Percentiles rank a stretch among this genome's conserved stretches.
Evolutionary conservation across 1,140 invertebrate genomes (phyloP).

Genomic region (Triops longicaudatus): DNA sequence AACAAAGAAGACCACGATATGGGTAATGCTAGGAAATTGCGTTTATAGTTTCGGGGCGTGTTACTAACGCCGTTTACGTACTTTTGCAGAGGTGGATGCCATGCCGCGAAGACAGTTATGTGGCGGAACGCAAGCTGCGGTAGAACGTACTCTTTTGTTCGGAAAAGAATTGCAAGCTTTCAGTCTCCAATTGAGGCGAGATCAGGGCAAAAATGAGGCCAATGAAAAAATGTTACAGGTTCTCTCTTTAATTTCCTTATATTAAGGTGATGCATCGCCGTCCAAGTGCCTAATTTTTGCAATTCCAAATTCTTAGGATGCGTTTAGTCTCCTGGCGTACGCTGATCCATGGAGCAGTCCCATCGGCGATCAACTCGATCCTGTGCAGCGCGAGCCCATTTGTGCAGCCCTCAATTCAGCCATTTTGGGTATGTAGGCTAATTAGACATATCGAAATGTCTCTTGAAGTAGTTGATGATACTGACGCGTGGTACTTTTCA

Average conservation of each 20-base stretch:
- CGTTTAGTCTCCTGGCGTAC: constrained; percentile 95
- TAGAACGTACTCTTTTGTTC: constrained; percentile 86
- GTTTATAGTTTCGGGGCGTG: neutral
- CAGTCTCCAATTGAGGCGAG: constrained; percentile 70
- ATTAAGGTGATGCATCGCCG: constrained; percentile 17
- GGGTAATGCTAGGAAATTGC: constrained; percentile 39
- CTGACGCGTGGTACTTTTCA: constrained; percentile 41
- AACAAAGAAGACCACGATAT: constrained; percentile 40
- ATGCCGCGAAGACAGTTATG: constrained; percentile 51
- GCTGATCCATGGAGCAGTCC: constrained; percentile 95
- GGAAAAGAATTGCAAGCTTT: constrained; percentile 86
- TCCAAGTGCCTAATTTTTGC: constrained; percentile 16
- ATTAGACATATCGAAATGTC: neutral
- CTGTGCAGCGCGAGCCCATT: constrained; percentile 82
- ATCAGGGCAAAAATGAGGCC: constrained; percentile 71
- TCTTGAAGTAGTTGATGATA: neutral
- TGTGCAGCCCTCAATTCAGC: constrained; percentile 94
- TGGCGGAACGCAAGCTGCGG: constrained; percentile 68
- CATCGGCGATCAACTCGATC: constrained; percentile 87
- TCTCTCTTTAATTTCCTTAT: neutral
- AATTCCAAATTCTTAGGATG: constrained; percentile 58
- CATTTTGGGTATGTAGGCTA: constrained; percentile 65
- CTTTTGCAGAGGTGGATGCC: constrained; percentile 41
- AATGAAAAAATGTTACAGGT: constrained; percentile 81
- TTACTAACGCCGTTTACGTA: neutral